Conservation (phyloP, 2,797 vertebrate species). For the Myotis planiceps region DNA sequence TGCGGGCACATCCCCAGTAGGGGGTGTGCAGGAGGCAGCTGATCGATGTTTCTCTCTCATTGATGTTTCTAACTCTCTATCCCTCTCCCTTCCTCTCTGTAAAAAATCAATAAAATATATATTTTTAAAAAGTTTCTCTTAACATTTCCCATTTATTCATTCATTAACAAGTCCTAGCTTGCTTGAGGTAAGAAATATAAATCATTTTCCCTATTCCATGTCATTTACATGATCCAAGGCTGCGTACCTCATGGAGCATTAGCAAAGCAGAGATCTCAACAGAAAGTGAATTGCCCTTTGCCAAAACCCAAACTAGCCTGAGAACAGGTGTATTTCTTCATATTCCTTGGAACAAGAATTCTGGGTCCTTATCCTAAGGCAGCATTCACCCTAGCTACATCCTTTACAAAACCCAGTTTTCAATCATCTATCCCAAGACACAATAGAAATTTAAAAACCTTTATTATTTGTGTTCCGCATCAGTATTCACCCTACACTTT, state of each 20-base stretch:
- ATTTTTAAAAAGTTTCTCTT: neutral
- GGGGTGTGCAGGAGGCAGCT: no score
- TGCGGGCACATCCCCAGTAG: no score
- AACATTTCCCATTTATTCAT: conserved; percentile 16
- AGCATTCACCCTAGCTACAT: neutral
- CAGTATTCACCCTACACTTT: neutral
- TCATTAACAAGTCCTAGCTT: conserved; percentile 30
- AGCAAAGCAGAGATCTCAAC: neutral
- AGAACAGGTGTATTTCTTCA: neutral
- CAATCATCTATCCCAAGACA: conserved; percentile 35
- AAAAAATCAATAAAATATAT: no score
- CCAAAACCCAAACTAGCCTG: neutral
- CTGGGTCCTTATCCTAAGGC: neutral
- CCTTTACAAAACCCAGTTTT: conserved; percentile 34
- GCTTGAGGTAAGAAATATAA: neutral
- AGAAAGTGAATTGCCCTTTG: neutral
- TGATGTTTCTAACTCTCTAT: no score
- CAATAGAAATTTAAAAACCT: conserved; percentile 16
- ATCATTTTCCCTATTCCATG: neutral
- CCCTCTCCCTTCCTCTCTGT: no score
- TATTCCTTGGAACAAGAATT: neutral
- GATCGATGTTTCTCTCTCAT: no score
- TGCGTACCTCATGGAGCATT: neutral
- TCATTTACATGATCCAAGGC: neutral
- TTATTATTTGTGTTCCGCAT: conserved; percentile 1